Base-by-base conservation (phyloP, 2,888 invertebrate genomes). In the Rosalia funebris region DNA sequence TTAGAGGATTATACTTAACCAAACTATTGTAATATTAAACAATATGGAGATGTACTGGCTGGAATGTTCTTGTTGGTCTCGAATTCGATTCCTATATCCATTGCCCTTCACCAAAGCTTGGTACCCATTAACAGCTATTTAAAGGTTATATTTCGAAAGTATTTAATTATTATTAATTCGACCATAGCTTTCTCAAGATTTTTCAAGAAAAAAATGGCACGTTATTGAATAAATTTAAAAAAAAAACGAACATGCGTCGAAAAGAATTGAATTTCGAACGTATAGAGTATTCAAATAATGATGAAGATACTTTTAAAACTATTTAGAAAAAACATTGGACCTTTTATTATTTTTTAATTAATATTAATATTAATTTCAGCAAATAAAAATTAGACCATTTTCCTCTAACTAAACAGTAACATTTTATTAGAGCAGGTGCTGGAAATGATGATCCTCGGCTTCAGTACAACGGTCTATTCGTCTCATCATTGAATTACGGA, bases 401-500 rank as follows among this genome's bases (percentile, higher is more conserved):
- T 25, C 4, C 25, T 25, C 25, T 5, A 25, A 25, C 25, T 25
- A 25, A 25, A 25, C 25, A 25, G 25, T 25, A 25, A 25, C 4
- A 5, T 25, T 25, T 7, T 25, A 25, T 25, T n/a, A n/a, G n/a
- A n/a, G n/a, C 25, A 41, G 15, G n/a, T 32, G 53, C 11, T 53
- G 53, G 31, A 53, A 53, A 31, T 53, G 7, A 14, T 15, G 42
- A 10, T 42, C 25, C 15, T 19, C 42, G 32, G 31, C 53, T 31
- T 25, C 41, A 42, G 42, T 32, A 25, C 42, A 53, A 14, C 41
- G 5, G 16, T 41, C 12, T 41, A 16, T 41, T 14, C 42, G 42
- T 25, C 42, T 53, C 36, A 50, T 42, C 53, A 32, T 42, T 10
- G 14, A 53, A 53, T 42, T 41, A 25, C 42, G 42, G 11, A 34